Evolutionary conservation across 92 coral and sea anemone genomes (phyloP).

Genomic region (Parazoanthus swiftii): DNA sequence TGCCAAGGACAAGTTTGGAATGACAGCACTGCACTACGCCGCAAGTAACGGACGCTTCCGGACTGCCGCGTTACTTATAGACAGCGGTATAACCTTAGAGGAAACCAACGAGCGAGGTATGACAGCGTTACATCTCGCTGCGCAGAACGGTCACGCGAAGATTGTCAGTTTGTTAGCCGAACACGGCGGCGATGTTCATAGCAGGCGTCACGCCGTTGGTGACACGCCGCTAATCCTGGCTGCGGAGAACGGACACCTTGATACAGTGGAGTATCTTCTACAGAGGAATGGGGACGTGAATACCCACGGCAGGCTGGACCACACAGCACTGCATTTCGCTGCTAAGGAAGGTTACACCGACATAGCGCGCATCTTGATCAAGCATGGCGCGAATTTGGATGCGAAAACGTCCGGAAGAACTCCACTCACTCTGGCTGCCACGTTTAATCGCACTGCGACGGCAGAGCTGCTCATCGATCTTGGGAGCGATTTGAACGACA

Average conservation of each 20-base stretch:
- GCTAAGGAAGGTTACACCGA: conserved; percentile 68
- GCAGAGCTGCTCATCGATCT: conserved; percentile 62
- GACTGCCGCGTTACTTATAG: conserved; percentile 60
- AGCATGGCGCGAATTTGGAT: conserved; percentile 70
- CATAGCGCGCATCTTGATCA: conserved; percentile 65
- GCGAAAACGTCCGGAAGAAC: conserved; percentile 82
- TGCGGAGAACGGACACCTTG: conserved; percentile 61
- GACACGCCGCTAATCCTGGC: conserved; percentile 75
- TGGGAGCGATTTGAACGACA: conserved; percentile 75
- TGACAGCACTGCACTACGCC: conserved; percentile 75
- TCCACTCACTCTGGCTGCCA: conserved; percentile 72
- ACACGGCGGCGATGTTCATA: conserved; percentile 68
- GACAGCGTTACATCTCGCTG: conserved; percentile 71
- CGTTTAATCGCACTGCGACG: conserved; percentile 63
- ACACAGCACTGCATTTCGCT: conserved; percentile 78
- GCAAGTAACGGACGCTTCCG: conserved; percentile 61
- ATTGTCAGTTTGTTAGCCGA: conserved; percentile 66
- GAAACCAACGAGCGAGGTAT: conserved; percentile 72
- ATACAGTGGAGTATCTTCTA: conserved; percentile 65
- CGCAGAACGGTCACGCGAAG: conserved; percentile 64
- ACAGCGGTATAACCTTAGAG: conserved; percentile 63
- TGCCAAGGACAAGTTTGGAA: conserved; percentile 62
- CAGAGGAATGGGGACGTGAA: conserved; percentile 63
- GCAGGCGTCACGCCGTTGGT: conserved; percentile 64
- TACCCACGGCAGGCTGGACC: conserved; percentile 69